phyloP scores from a whole-genome alignment of 2,113 vertebrate genomes.

The Oreocharis arfaki region DNA sequence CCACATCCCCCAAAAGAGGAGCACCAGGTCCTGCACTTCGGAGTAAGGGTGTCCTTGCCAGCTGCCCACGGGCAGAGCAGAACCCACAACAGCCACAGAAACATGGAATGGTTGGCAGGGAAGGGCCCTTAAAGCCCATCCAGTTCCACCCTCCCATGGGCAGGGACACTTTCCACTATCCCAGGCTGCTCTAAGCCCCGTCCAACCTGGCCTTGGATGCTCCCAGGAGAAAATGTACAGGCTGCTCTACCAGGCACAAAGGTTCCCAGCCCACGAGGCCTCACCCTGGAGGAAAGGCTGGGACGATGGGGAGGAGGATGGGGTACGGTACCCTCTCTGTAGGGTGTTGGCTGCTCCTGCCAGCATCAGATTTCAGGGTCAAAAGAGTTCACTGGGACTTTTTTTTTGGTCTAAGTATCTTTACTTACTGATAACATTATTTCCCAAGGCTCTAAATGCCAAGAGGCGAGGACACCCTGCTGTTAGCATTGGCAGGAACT shows the following conservation, averaged over 20 bases:
- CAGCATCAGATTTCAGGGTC: background rate
- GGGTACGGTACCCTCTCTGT: background rate
- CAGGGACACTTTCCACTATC: background rate
- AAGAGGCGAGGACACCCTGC: background rate
- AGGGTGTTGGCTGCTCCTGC: background rate
- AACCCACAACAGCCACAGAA: background rate
- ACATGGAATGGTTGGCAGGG: background rate
- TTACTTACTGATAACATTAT: background rate
- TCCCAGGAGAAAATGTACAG: too few species aligned
- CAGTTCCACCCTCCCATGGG: background rate
- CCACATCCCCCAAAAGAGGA: background rate
- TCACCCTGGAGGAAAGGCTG: background rate
- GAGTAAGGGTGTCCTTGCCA: background rate
- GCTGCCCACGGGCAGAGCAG: background rate
- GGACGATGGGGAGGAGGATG: background rate
- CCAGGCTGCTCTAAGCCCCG: rapidly evolving
- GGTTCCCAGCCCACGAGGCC: background rate
- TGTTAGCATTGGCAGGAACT: background rate
- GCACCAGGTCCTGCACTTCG: background rate
- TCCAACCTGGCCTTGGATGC: background rate
- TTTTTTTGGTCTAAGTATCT: background rate
- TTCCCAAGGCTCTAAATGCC: background rate
- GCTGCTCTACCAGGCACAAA: background rate
- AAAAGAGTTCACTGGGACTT: background rate
- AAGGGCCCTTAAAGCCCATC: background rate